These are phyloP conservation scores for Diorhabda elongata DNA, from an alignment of 1,140 invertebrate species.

Conservation along the genomic window DNA sequence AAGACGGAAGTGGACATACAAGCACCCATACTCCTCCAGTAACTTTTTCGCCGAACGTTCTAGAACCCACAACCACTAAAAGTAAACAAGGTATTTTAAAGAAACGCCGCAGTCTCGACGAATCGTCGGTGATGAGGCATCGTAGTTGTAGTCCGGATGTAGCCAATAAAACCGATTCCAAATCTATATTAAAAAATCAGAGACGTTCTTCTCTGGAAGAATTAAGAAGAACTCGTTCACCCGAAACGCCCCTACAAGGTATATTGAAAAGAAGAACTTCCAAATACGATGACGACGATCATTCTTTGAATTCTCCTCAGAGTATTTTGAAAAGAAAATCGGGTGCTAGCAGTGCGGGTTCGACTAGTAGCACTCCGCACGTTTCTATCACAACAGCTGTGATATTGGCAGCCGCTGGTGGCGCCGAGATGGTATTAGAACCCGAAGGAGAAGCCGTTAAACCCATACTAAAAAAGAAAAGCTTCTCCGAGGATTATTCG, in stretches of 20 bases:
- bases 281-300: slow-evolving; percentile 53
- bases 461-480: slow-evolving; percentile 78
- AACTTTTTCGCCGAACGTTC: slow-evolving; percentile 64
- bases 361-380: slow-evolving; percentile 56
- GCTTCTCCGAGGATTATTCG: slow-evolving; percentile 57
- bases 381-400: slow-evolving; percentile 68
- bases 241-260: slow-evolving; percentile 56
- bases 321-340: slow-evolving; percentile 72
- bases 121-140: slow-evolving; percentile 64
- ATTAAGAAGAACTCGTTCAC: slow-evolving; percentile 54
- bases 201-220: slow-evolving; percentile 67
- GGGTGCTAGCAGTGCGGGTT: slow-evolving; percentile 53
- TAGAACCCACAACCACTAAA: slow-evolving; percentile 56
- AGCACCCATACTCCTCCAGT: slow-evolving; percentile 59
- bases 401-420: slow-evolving; percentile 59
- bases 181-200: slow-evolving; percentile 65
- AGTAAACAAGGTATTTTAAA: slow-evolving; percentile 72
- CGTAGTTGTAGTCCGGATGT: slow-evolving; percentile 66
- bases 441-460: slow-evolving; percentile 57
- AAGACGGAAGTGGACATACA: slow-evolving; percentile 48
- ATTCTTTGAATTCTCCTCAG: slow-evolving; percentile 61
- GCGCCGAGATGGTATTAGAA: slow-evolving; percentile 55
- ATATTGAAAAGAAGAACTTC: slow-evolving; percentile 67
- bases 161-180: slow-evolving; percentile 55
- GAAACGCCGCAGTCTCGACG: slow-evolving; percentile 73